Conservation (phyloP, 2,888 invertebrate genomes). For the Trichacis sp. region DNA sequence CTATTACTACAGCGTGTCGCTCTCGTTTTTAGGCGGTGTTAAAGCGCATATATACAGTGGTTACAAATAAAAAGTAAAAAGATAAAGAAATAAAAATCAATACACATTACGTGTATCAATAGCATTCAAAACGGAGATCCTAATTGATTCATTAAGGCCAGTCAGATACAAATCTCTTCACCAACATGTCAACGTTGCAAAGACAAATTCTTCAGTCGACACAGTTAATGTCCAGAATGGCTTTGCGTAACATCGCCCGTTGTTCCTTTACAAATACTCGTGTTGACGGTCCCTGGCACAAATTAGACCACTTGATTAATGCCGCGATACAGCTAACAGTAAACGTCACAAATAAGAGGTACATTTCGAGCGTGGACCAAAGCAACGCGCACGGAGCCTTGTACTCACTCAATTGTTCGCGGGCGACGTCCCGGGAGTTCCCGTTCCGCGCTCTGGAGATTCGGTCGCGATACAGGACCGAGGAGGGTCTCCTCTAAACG, state of each 20-base stretch:
- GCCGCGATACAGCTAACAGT: constrained; percentile 25
- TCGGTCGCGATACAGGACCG: neutral
- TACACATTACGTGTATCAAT: no score
- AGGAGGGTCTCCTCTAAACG: neutral
- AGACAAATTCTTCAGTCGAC: neutral
- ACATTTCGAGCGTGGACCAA: constrained; percentile 21
- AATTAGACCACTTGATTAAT: constrained; percentile 41
- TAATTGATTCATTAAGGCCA: no score
- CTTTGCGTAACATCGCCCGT: constrained; percentile 1
- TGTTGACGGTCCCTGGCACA: constrained; percentile 32
- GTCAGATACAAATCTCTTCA: neutral
- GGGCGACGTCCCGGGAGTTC: constrained; percentile 14
- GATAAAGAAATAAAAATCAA: no score
- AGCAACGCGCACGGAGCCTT: constrained; percentile 14
- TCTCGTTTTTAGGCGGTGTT: no score
- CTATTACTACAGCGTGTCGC: no score
- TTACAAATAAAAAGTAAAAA: no score
- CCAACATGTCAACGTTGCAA: neutral
- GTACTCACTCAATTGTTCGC: constrained; percentile 24
- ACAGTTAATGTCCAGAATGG: neutral
- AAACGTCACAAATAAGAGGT: constrained; percentile 27
- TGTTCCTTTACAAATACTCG: neutral
- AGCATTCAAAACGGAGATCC: no score
- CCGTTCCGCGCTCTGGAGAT: constrained; percentile 6
- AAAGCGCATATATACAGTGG: no score